Evolutionary conservation across 2,797 vertebrate genomes (phyloP).

Genomic region (Leptodactylus fallax): DNA sequence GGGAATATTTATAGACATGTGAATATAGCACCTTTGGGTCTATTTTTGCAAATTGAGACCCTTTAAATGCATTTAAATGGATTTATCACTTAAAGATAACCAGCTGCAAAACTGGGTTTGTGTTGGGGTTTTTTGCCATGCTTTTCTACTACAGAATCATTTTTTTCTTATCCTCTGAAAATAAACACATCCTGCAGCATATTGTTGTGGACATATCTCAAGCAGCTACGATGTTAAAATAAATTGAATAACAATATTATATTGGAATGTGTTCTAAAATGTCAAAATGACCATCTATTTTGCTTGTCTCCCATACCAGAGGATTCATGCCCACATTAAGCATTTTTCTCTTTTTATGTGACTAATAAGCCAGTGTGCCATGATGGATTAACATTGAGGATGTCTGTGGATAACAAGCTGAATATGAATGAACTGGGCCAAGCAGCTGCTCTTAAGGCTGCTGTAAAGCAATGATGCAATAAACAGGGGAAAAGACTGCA

Average conservation of each 20-base stretch:
- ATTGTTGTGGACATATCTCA: slow-evolving; percentile 50
- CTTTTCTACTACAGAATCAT: neutral
- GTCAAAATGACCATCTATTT: slow-evolving; percentile 57
- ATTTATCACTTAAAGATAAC: slow-evolving; percentile 3
- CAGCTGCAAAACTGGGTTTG: neutral
- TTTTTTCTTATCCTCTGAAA: slow-evolving; percentile 29
- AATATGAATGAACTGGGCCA: slow-evolving; percentile 58
- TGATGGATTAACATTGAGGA: slow-evolving; percentile 57
- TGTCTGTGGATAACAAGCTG: slow-evolving; percentile 54
- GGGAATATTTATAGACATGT: neutral
- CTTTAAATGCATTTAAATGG: neutral
- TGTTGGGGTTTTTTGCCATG: neutral
- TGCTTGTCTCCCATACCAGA: slow-evolving; percentile 31
- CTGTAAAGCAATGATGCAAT: slow-evolving; percentile 46
- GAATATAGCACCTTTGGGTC: neutral
- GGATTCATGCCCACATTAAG: slow-evolving; percentile 47
- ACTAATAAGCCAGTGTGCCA: slow-evolving; percentile 58
- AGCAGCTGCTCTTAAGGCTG: slow-evolving; percentile 56
- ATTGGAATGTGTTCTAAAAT: slow-evolving; percentile 49
- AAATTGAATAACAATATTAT: slow-evolving; percentile 49
- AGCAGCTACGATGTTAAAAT: slow-evolving; percentile 34
- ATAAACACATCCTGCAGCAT: slow-evolving; percentile 41
- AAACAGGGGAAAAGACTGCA: slow-evolving; percentile 48
- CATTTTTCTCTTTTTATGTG: slow-evolving; percentile 62
- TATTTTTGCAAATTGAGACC: slow-evolving; percentile 7